A percentile compares a stretch with the other conserved stretches of the same genome.
phyloP scores from a whole-genome alignment of 1,140 invertebrate species.

The Aphaenogaster rudis region DNA sequence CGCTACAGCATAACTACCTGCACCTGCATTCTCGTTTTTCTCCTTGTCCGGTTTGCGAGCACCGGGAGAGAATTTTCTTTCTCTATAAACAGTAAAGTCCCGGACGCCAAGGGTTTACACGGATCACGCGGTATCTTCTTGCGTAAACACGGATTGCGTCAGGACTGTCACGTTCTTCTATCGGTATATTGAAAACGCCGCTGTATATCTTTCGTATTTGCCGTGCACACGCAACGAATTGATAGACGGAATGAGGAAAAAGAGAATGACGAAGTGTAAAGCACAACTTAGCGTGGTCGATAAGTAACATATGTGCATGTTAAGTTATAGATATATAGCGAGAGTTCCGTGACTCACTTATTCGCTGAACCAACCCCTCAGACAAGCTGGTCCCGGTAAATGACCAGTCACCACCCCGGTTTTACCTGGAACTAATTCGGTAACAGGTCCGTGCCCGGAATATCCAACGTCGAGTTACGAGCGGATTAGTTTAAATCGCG shows the following conservation, averaged over 20 bases:
- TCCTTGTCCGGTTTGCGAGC: neutral
- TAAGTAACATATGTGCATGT: slow-evolving; percentile 63
- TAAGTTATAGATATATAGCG: neutral
- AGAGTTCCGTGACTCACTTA: slow-evolving; percentile 10
- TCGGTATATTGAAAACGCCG: slow-evolving; percentile 20
- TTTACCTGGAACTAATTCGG: slow-evolving; percentile 72
- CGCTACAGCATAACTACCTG: neutral
- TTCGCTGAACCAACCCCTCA: slow-evolving; percentile 42
- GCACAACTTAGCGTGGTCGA: slow-evolving; percentile 57
- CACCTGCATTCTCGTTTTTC: neutral
- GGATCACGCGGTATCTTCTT: slow-evolving; percentile 64
- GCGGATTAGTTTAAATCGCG: slow-evolving; percentile 64
- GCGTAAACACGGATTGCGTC: slow-evolving; percentile 71
- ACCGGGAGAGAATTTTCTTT: slow-evolving; percentile 40
- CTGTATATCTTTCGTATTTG: slow-evolving; percentile 56
- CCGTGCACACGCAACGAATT: neutral
- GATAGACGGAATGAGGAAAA: slow-evolving; percentile 17
- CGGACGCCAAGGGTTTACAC: slow-evolving; percentile 16
- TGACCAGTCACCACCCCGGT: slow-evolving; percentile 57
- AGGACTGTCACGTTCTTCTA: slow-evolving; percentile 52
- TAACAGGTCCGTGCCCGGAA: slow-evolving; percentile 63
- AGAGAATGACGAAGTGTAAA: slow-evolving; percentile 55
- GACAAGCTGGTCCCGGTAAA: slow-evolving; percentile 59
- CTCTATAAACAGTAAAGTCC: slow-evolving; percentile 19
- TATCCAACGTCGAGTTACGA: slow-evolving; percentile 65